Base-by-base conservation (phyloP, 2,888 invertebrate species). In the Coecobrya sp. region DNA sequence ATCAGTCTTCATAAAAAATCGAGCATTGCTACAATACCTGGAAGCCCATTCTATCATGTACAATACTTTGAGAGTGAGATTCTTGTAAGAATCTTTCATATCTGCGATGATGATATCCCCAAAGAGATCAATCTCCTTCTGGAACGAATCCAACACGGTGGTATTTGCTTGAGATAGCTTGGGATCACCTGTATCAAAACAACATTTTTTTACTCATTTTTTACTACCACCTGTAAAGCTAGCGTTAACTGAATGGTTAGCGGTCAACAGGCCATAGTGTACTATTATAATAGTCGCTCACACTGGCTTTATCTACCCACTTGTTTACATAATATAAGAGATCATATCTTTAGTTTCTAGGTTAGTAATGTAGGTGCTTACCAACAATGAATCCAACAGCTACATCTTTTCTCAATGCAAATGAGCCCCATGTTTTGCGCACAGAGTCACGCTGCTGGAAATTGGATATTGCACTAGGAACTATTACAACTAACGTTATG, bases 11-110 rank as follows among this genome's bases (percentile, higher is more conserved):
- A 93, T 73, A 84, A 93, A 86, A 59, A 91, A 93, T 49, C 55
- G 68, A 19, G 93, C 89, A 55, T 86, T 65, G 22, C 36, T 55
- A 55, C 92, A 92, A 25, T 92, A 81, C 13, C 27, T 89, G 13
- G 89, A 89, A 25, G 79, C 42, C 93, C 93, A 93, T n/a, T 93
- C 91, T 5, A 93, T n/a, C 93, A 93, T 93, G 42, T 89, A 91
- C n/a, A 93, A 52, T 25, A 88, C 89, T 81, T 93, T 93, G 1
- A 93, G 30, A 5, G 89, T 82, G 2, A 93, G 91, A 81, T 92
- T 92, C 30, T 87, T 85, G 42, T 93, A 93, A 0, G 89, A 91
- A 30, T 93, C 93, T 68, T 91, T 73, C 45, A 93, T 89, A 19
- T 81, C 86, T 8, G 89, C 92, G 7, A 93, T 68, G 0, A 93